Conservation (phyloP, 1,140 invertebrate genomes). For the Heliconius hermathena region DNA sequence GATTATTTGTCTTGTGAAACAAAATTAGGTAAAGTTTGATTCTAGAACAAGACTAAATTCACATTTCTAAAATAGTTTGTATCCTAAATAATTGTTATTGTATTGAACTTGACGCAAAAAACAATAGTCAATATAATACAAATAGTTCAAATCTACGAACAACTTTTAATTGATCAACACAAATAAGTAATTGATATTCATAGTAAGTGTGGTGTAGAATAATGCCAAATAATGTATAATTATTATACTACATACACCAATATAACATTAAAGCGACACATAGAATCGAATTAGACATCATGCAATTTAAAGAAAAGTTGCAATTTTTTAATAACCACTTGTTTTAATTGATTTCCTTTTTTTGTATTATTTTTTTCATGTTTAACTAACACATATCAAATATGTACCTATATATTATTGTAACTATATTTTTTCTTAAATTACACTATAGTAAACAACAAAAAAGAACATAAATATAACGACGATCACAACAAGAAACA, state of each 20-base stretch:
- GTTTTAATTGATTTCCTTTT: not conserved
- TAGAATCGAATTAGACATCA: not conserved
- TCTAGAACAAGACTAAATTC: not conserved
- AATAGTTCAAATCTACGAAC: not conserved
- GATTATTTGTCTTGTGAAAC: not conserved
- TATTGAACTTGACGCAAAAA: not conserved
- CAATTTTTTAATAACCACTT: not conserved
- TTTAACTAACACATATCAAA: not conserved
- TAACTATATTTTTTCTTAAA: not conserved
- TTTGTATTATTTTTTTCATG: not conserved
- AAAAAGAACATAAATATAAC: not conserved
- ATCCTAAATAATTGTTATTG: not conserved
- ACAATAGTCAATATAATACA: not conserved
- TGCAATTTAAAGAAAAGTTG: not conserved
- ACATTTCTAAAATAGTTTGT: not conserved
- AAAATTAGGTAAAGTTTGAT: not conserved
- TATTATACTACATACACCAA: conserved; percentile 3
- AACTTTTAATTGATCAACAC: not conserved
- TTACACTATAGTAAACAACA: not conserved
- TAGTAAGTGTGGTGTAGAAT: no score
- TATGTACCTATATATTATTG: no score
- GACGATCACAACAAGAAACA: not conserved
- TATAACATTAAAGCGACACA: not conserved
- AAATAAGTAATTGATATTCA: not conserved
- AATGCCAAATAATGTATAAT: no score